These are phyloP conservation scores for Drosophila malerkotliana DNA, from an alignment of 1,140 invertebrate genomes.

Conservation along the genomic window DNA sequence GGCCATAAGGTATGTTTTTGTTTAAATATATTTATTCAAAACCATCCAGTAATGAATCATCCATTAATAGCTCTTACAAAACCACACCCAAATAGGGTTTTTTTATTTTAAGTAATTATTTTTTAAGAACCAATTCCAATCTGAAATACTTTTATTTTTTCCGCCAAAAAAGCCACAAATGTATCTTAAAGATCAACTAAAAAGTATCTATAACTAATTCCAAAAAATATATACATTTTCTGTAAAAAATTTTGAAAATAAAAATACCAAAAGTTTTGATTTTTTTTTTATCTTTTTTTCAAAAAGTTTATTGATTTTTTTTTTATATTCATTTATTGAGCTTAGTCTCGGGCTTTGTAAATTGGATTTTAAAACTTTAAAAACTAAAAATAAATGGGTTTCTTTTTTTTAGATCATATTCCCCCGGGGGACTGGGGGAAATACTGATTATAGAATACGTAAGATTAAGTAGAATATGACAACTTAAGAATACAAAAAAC, in stretches of 20 bases:
- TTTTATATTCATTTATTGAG: slow-evolving; percentile 21
- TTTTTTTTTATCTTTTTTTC: slow-evolving; percentile 42
- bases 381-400: slow-evolving; percentile 18
- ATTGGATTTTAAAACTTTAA: slow-evolving; percentile 26
- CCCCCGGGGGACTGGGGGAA: slow-evolving; percentile 17
- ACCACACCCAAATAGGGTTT: too few species aligned
- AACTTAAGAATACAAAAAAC: slow-evolving; percentile 39
- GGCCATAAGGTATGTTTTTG: background rate
- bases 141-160: too few species aligned
- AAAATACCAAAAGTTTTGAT: slow-evolving; percentile 49
- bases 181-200: background rate
- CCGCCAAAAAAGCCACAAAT: too few species aligned
- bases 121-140: background rate
- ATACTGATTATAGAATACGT: slow-evolving; percentile 35
- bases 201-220: background rate
- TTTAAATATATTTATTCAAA: too few species aligned
- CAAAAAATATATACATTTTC: slow-evolving; percentile 13
- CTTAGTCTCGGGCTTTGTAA: slow-evolving; percentile 37
- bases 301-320: slow-evolving; percentile 35
- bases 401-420: slow-evolving; percentile 15
- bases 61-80: too few species aligned
- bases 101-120: background rate
- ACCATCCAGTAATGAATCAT: background rate
- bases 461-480: slow-evolving; percentile 26
- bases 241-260: slow-evolving; percentile 51